A percentile compares a stretch with the other conserved stretches of the same genome.
These are phyloP conservation scores for Pao palembangensis DNA, from an alignment of 2,113 vertebrate genomes.

Conservation along the genomic window DNA sequence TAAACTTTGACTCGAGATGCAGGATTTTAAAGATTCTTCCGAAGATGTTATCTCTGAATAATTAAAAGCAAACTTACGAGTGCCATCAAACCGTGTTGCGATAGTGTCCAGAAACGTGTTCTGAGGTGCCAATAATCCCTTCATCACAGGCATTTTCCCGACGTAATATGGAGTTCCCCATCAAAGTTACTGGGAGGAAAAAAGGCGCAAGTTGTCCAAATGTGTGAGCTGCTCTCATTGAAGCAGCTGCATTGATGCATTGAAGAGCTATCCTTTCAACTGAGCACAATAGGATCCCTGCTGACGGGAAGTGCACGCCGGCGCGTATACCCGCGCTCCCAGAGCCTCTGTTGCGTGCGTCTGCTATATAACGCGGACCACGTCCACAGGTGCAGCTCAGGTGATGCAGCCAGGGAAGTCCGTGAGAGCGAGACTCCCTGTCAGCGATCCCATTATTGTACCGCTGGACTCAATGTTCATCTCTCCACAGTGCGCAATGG, in stretches of 20 bases:
- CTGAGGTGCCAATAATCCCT: constrained; percentile 96
- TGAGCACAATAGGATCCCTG: constrained; percentile 49
- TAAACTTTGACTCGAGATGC: background rate
- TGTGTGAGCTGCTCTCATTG: constrained; percentile 37
- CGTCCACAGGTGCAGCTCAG: constrained; percentile 70
- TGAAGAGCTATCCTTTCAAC: constrained; percentile 43
- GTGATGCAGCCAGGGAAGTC: constrained; percentile 38
- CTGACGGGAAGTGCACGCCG: constrained; percentile 35
- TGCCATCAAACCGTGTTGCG: constrained; percentile 97
- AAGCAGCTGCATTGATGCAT: constrained; percentile 32
- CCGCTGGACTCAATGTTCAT: constrained; percentile 32
- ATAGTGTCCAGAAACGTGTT: constrained; percentile 99
- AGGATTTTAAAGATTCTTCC: no score
- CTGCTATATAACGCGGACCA: constrained; percentile 24
- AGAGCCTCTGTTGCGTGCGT: constrained; percentile 44
- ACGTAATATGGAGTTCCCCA: constrained; percentile 85
- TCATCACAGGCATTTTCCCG: constrained; percentile 99
- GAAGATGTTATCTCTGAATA: background rate
- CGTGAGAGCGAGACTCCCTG: constrained; percentile 36
- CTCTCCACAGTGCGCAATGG: constrained; percentile 45
- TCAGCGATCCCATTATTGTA: constrained; percentile 54
- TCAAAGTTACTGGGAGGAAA: constrained; percentile 81
- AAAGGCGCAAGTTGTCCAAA: constrained; percentile 46
- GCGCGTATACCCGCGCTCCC: constrained; percentile 44
- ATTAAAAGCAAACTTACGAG: constrained; percentile 85